Conservation (phyloP, 2,797 vertebrate genomes). For the Propithecus deckenii region DNA sequence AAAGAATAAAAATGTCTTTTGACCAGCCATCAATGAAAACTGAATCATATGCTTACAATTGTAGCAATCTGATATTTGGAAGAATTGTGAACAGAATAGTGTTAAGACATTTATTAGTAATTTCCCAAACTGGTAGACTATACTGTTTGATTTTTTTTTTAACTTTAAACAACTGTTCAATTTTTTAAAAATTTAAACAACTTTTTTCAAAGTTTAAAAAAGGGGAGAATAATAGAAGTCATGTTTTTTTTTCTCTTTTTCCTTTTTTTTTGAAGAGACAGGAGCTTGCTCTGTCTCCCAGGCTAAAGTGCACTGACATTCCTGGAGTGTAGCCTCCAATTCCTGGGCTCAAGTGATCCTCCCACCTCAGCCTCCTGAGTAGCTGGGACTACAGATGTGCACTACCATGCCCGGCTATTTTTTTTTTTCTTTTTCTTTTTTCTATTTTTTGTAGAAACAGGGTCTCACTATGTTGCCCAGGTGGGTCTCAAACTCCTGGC, state of each 20-base stretch:
- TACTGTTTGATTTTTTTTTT: not conserved
- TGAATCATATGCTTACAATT: not conserved
- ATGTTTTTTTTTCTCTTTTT: not conserved
- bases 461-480: too few species aligned
- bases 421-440: not conserved
- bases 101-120: not conserved
- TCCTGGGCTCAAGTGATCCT: too few species aligned
- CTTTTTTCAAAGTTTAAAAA: not conserved
- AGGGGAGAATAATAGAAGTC: not conserved
- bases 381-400: too few species aligned
- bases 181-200: not conserved
- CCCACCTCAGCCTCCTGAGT: too few species aligned
- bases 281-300: too few species aligned
- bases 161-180: not conserved
- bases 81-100: not conserved
- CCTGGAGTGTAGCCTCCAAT: too few species aligned
- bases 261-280: too few species aligned
- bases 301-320: too few species aligned
- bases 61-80: not conserved
- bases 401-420: too few species aligned
- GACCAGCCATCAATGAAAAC: not conserved
- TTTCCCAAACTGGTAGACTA: not conserved
- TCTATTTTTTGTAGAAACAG: too few species aligned
- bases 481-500: too few species aligned
- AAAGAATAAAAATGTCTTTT: not conserved